Evolutionary conservation across 2,888 invertebrate genomes (phyloP).

Genomic region (Gerris lacustris): DNA sequence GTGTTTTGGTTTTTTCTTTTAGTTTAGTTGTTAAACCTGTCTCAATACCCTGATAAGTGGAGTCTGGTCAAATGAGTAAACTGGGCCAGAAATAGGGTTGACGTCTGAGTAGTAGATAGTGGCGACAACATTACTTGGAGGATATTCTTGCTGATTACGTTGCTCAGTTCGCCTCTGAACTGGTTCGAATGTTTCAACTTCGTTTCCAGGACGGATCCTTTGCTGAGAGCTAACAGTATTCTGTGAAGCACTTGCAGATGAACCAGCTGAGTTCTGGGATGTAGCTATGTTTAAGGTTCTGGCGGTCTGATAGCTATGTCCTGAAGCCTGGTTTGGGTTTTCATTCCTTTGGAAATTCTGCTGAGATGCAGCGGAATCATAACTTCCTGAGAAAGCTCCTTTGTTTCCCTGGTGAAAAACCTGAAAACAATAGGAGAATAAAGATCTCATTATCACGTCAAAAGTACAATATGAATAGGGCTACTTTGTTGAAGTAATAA

Average conservation of each 20-base stretch:
- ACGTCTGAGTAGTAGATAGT: constrained; percentile 2
- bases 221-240: neutral
- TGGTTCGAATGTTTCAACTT: constrained; percentile 8
- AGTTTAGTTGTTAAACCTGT: neutral
- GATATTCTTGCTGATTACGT: neutral
- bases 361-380: no score
- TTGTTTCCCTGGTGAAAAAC: no score
- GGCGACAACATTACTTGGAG: neutral
- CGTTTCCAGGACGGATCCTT: neutral
- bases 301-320: neutral
- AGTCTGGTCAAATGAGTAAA: neutral
- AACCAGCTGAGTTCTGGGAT: neutral
- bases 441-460: no score
- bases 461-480: no score
- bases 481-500: no score
- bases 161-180: neutral
- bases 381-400: no score
- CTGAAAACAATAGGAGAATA: no score
- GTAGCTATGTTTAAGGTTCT: neutral
- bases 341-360: no score
- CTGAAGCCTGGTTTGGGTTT: no score
- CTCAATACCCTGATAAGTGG: constrained; percentile 6
- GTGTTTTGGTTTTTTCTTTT: neutral
- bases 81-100: neutral
- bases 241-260: no score